These are phyloP conservation scores for Tragopan temminckii DNA, from an alignment of 2,797 vertebrate species.

Conservation along the genomic window DNA sequence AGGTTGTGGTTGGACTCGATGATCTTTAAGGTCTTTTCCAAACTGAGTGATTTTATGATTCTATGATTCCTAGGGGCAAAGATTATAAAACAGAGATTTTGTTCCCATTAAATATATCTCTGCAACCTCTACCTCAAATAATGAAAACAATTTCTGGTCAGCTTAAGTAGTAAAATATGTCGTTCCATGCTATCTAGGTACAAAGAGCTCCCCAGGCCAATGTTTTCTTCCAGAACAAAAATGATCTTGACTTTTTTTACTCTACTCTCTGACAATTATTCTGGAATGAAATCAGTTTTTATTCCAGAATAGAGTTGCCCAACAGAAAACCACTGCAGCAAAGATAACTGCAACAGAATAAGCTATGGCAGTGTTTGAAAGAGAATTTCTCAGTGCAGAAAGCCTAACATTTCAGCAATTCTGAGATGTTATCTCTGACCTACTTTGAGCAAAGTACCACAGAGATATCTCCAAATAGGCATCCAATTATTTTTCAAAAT, in stretches of 20 bases:
- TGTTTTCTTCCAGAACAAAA: background rate
- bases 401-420: constrained; percentile 6
- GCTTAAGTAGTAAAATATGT: background rate
- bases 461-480: constrained; percentile 34
- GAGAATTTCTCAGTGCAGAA: constrained; percentile 21
- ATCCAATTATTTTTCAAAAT: constrained; percentile 55
- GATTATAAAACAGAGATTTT: background rate
- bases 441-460: constrained; percentile 55
- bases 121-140: background rate
- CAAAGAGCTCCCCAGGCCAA: background rate
- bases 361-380: background rate
- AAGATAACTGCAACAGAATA: constrained; percentile 9
- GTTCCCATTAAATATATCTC: background rate
- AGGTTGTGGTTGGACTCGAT: too few relatives aligned
- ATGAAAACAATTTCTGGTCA: background rate
- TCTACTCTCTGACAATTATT: background rate
- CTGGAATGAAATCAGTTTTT: constrained; percentile 34
- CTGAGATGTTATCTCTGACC: constrained; percentile 58
- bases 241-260: background rate
- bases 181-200: background rate
- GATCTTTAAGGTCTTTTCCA: too few relatives aligned
- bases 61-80: background rate
- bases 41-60: too few relatives aligned
- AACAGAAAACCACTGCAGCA: constrained; percentile 16
- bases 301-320: constrained; percentile 26